Conservation (phyloP, 1,140 invertebrate genomes). For the Chlorops oryzae region DNA sequence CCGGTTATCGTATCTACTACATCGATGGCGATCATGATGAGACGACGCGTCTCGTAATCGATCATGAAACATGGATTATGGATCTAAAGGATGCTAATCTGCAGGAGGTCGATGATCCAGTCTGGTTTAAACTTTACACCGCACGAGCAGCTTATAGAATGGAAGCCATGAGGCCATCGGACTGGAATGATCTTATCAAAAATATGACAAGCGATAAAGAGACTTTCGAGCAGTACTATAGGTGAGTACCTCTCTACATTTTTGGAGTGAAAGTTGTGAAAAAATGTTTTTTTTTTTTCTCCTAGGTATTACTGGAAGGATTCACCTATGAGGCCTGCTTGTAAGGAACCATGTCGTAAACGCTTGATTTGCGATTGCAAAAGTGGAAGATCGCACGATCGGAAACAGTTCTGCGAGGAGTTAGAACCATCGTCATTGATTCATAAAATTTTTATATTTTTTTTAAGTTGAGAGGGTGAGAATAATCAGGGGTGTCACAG, state of each 20-base stretch:
- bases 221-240: slow-evolving; percentile 82
- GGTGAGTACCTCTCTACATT: slow-evolving; percentile 63
- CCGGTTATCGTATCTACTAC: slow-evolving; percentile 92
- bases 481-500: too few relatives aligned
- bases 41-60: slow-evolving; percentile 74
- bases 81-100: slow-evolving; percentile 89
- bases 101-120: slow-evolving; percentile 78
- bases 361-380: slow-evolving; percentile 76
- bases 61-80: slow-evolving; percentile 93
- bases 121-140: slow-evolving; percentile 85
- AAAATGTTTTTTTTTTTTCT: slow-evolving; percentile 1
- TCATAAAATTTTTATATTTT: too few relatives aligned
- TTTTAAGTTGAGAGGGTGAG: too few relatives aligned
- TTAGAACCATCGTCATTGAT: too few relatives aligned
- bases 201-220: slow-evolving; percentile 77
- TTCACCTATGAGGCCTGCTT: slow-evolving; percentile 68
- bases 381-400: slow-evolving; percentile 78
- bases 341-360: slow-evolving; percentile 78
- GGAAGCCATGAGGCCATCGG: slow-evolving; percentile 69
- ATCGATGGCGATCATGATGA: slow-evolving; percentile 86
- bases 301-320: slow-evolving; percentile 81
- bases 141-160: slow-evolving; percentile 75
- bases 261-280: background rate
- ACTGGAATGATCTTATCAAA: slow-evolving; percentile 81
- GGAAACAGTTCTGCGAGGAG: slow-evolving; percentile 72